phyloP scores from a whole-genome alignment of 2,113 vertebrate genomes.

The Oryctolagus cuniculus region mOryCun1.1 NC_091432.1:192450001-192450500 shows the following conservation, averaged over 20 bases:
- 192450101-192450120: background rate
- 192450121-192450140: background rate
- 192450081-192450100: conserved; percentile 8
- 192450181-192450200: background rate
- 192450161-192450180: background rate
- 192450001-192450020: background rate
- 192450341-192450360: background rate
- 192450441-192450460: conserved; percentile 21
- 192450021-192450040: background rate
- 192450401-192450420: conserved; percentile 11
- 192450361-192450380: background rate
- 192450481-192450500: conserved; percentile 17
- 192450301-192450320: background rate
- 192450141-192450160: background rate
- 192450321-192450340: background rate
- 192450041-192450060: background rate
- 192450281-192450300: background rate
- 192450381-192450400: background rate
- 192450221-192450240: background rate
- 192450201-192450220: background rate
- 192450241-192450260: background rate
- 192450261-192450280: background rate
- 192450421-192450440: background rate
- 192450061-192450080: conserved; percentile 16
- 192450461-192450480: background rate